phyloP scores from a whole-genome alignment of 53 echinoderm and acorn worm genomes.

The Pentamera pediparva region DNA sequence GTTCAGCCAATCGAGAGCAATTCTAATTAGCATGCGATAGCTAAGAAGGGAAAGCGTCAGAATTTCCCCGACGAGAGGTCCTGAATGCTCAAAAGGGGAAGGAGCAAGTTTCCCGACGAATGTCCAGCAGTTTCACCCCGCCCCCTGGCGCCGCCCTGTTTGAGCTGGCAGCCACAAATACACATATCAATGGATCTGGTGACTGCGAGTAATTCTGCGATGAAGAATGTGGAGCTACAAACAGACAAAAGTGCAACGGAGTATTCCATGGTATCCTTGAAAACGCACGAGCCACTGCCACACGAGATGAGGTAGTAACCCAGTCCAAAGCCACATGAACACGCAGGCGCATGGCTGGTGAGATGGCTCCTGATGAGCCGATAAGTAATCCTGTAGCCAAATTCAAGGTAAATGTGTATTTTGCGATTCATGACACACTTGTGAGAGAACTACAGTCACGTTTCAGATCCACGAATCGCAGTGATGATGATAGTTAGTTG shows the following conservation, averaged over 20 bases:
- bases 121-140: no score
- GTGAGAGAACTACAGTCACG: neutral
- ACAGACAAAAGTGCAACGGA: neutral
- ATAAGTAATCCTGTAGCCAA: neutral
- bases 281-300: neutral
- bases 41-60: no score
- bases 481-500: no score
- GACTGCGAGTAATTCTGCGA: neutral
- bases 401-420: neutral
- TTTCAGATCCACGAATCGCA: no score
- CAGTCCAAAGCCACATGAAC: slow-evolving; percentile 1
- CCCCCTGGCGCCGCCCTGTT: no score
- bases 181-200: slow-evolving; percentile 11
- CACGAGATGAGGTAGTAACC: neutral
- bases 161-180: no score
- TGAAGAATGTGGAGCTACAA: neutral
- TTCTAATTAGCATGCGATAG: no score
- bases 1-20: no score
- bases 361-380: neutral
- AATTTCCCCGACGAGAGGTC: no score
- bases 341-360: neutral
- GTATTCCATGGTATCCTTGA: slow-evolving; percentile 1
- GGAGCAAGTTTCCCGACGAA: no score
- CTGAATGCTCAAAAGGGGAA: no score
- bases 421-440: neutral